Evolutionary conservation across 2,113 vertebrate species (phyloP).

Genomic region (Mormyrus lacerda): DNA sequence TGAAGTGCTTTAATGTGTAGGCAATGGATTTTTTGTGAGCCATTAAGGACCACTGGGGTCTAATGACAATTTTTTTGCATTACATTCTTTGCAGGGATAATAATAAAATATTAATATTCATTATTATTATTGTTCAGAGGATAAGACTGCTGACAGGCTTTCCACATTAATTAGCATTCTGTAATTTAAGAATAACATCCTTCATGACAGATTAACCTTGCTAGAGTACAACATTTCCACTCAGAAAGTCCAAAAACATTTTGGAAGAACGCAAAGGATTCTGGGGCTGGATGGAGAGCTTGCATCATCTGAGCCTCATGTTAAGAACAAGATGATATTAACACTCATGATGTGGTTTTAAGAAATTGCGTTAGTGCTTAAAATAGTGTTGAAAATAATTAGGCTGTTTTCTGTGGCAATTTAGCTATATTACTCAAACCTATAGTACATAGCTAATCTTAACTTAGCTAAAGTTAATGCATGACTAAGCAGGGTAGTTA

Average conservation of each 20-base stretch:
- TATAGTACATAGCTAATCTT: not conserved
- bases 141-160: slow-evolving; percentile 45
- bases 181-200: slow-evolving; percentile 58
- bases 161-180: slow-evolving; percentile 60
- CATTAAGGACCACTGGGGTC: not conserved
- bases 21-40: not conserved
- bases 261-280: slow-evolving; percentile 78
- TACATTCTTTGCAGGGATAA: not conserved
- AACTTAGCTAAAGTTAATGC: not conserved
- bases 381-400: not conserved
- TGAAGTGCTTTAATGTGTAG: not conserved
- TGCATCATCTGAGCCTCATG: not conserved
- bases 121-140: not conserved
- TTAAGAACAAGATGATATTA: not conserved
- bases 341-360: not conserved
- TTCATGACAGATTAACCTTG: slow-evolving; percentile 51
- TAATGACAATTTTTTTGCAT: not conserved
- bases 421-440: not conserved
- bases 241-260: slow-evolving; percentile 90
- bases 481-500: not conserved
- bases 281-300: slow-evolving; percentile 49
- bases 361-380: not conserved
- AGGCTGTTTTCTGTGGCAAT: not conserved
- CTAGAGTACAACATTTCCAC: slow-evolving; percentile 36
- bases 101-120: not conserved